Conservation (phyloP, 2,113 vertebrate species). For the Nycticryphes semicollaris region DNA sequence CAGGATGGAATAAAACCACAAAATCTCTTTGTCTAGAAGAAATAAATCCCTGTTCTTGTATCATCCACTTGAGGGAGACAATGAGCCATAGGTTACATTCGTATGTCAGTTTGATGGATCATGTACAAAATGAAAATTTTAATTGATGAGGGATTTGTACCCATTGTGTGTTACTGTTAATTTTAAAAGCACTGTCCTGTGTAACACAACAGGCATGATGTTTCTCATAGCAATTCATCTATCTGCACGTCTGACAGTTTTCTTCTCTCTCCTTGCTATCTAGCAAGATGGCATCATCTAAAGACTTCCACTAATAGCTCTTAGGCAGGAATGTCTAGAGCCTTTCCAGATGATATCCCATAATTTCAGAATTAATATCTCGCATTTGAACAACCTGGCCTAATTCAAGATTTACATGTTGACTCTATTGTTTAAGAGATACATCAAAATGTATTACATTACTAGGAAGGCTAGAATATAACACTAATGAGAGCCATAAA, state of each 20-base stretch:
- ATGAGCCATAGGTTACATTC: slow-evolving; percentile 1
- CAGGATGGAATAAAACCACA: background rate
- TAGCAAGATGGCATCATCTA: background rate
- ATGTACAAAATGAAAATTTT: background rate
- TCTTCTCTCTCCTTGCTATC: background rate
- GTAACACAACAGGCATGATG: background rate
- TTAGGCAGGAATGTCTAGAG: background rate
- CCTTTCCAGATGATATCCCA: background rate
- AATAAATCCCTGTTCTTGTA: background rate
- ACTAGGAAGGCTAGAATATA: background rate
- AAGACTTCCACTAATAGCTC: background rate
- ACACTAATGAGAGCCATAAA: background rate
- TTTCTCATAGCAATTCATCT: rapidly evolving
- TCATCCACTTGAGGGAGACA: slow-evolving; percentile 58
- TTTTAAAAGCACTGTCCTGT: background rate
- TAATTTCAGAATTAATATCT: background rate
- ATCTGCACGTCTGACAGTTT: background rate
- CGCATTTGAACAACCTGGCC: background rate
- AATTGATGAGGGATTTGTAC: background rate
- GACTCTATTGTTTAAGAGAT: background rate
- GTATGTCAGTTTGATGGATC: background rate
- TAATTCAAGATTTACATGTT: background rate
- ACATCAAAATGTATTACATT: background rate
- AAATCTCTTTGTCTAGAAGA: background rate
- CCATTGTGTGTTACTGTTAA: background rate